Evolutionary conservation across 2,113 vertebrate species (phyloP), one percentile per base, ranked within the genome.

Genomic region (Oryzias woworae): DNA sequence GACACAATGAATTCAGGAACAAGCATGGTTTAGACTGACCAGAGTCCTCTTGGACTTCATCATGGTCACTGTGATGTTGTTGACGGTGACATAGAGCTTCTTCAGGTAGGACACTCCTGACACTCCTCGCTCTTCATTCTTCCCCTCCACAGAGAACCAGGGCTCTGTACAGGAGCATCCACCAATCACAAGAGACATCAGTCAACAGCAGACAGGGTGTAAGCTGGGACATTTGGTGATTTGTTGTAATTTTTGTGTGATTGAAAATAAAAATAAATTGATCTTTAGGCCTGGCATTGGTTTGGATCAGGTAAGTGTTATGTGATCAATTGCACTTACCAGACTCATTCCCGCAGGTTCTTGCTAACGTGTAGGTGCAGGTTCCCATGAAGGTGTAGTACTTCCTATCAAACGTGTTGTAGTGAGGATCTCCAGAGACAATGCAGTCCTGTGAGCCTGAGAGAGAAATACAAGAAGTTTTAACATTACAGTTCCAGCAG

Each of bases 301-400:
- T n/a, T 47, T 16, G 45, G n/a, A 47, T n/a, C 15, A 7, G 16
- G n/a, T 6, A 47, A 6, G 8, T 20, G n/a, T 16, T 2, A 49
- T 22, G 7, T 44, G 1, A n/a, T 17, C 46, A 3, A 12, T 6
- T n/a, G 16, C 12, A 24, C 15, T 5, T 72, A 91, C 91, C 89
- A 36, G 88, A 90, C 78, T 47, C 83, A 66, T 90, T 92, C 54
- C 59, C 71, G 83, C 91, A 93, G 66, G 69, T 88, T 48, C 88
- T 87, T 45, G 91, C 91, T 67, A 93, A 71, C 0, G 87, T 92
- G 85, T 96, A 96, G 10, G 92, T 90, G 69, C 95, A 96, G 1
- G 94, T 94, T 41, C 94, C 95, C 94, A 96, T 95, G 85, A 95
- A 94, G 69, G 85, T 89, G 22, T 88, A 94, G 74, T 58, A 90